These are phyloP conservation scores for Heloderma charlesbogerti DNA, from an alignment of 2,113 vertebrate species.

Conservation along the genomic window DNA sequence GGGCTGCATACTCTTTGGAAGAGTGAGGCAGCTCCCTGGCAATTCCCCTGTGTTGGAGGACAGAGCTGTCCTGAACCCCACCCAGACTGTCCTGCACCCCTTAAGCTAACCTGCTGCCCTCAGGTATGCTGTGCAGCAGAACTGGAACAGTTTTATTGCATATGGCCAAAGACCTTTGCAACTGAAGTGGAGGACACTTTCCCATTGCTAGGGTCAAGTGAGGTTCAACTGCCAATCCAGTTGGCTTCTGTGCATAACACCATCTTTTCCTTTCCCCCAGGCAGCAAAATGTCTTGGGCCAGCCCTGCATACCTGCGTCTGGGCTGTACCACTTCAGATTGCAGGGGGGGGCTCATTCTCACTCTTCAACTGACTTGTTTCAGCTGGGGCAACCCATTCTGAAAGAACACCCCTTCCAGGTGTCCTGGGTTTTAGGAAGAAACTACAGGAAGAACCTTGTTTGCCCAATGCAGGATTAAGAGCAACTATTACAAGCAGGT, in stretches of 20 bases:
- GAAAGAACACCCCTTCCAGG: neutral
- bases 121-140: neutral
- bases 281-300: neutral
- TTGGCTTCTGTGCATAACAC: neutral
- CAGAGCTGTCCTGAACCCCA: too few relatives aligned
- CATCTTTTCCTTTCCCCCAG: neutral
- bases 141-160: neutral
- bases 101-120: too few relatives aligned
- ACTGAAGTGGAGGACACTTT: neutral
- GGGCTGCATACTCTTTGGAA: neutral
- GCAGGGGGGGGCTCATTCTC: neutral
- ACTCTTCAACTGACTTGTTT: neutral
- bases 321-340: neutral
- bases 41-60: too few relatives aligned
- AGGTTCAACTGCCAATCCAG: neutral
- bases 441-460: neutral
- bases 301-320: neutral
- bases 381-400: neutral
- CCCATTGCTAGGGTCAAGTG: neutral
- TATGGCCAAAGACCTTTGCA: neutral
- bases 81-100: too few relatives aligned
- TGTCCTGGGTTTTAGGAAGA: neutral
- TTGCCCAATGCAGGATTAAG: neutral
- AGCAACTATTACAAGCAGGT: neutral
- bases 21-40: neutral